These are phyloP conservation scores for Drosophila seclusa DNA, from an alignment of 2,888 invertebrate genomes.

Conservation along the genomic window DNA sequence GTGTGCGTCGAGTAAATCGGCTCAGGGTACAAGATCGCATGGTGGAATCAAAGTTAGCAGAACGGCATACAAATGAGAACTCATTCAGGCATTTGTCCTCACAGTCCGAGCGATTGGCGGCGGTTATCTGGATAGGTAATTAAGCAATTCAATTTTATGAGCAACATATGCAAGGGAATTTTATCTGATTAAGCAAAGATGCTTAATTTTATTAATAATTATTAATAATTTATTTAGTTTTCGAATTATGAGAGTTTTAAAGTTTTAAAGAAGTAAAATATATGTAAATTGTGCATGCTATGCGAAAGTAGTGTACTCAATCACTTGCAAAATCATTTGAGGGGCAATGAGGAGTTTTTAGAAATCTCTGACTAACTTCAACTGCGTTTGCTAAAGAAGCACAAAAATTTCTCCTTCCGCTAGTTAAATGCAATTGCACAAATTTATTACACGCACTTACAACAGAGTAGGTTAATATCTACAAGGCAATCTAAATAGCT, in stretches of 20 bases:
- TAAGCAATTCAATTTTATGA: constrained; percentile 9
- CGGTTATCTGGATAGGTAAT: constrained; percentile 85
- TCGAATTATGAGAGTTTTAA: not conserved
- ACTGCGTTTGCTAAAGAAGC: not conserved
- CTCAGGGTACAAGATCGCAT: constrained; percentile 92
- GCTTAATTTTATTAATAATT: too few species aligned
- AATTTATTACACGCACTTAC: constrained; percentile 1
- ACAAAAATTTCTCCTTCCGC: not conserved
- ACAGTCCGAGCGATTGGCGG: constrained; percentile 94
- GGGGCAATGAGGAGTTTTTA: not conserved
- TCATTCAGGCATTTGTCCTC: constrained; percentile 96
- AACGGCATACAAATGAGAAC: constrained; percentile 94
- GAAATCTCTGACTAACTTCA: not conserved
- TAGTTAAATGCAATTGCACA: not conserved
- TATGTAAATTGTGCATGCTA: not conserved
- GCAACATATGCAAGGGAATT: not conserved
- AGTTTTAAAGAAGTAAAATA: not conserved
- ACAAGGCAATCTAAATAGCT: not conserved
- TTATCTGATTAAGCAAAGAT: not conserved
- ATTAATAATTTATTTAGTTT: not conserved
- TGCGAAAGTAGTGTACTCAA: not conserved
- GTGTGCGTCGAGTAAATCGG: constrained; percentile 92
- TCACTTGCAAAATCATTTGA: not conserved
- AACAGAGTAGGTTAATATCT: not conserved
- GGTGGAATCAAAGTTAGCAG: constrained; percentile 92